Evolutionary conservation across 2,797 vertebrate species (phyloP), one percentile per base, ranked within the genome.

Genomic region (Esox masquinongy): DNA sequence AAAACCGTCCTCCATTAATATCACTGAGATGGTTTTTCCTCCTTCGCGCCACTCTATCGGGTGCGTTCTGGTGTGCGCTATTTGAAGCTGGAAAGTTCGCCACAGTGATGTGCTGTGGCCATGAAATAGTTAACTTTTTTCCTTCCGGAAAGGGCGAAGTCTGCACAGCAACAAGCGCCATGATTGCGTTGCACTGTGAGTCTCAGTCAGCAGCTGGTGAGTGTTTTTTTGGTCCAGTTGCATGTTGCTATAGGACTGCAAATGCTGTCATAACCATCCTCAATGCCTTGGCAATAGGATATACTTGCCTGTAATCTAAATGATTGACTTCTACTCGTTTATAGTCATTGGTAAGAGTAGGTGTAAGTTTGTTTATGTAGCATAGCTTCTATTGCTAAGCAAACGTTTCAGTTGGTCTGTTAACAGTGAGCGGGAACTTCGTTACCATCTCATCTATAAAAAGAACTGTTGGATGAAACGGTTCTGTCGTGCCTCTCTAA

Each of bases 91-190:
- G 6, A 49, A n/a, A 0, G 5, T 16, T 3, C 56, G 12, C 22
- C 0, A 64, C 17, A 59, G 8, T 47, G 77, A 6, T 67, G 31
- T 34, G 5, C 29, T 14, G 14, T 77, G 81, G 74, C 70, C 16
- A 77, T 49, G 81, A 92, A 93, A 86, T n/a, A 73, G 94, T 95
- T 94, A 94, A 94, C 74, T 66, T 14, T 63, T 64, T 75, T 53
- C 68, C 24, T 83, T 88, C 90, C 87, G 90, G 89, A 92, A 92
- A 90, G 85, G 88, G 90, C 82, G 84, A 94, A 94, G 92, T 95
- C 94, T 95, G 94, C 93, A 93, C 94, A 91, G 94, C 94, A 95
- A 95, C 93, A 95, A 93, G 92, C 92, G 90, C 92, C 92, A 91
- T 88, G 89, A 93, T 92, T 94, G 92, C 93, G 93, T 93, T 85